Evolutionary conservation across 2,888 invertebrate genomes (phyloP).

Genomic region (Tribolium freemani): DNA sequence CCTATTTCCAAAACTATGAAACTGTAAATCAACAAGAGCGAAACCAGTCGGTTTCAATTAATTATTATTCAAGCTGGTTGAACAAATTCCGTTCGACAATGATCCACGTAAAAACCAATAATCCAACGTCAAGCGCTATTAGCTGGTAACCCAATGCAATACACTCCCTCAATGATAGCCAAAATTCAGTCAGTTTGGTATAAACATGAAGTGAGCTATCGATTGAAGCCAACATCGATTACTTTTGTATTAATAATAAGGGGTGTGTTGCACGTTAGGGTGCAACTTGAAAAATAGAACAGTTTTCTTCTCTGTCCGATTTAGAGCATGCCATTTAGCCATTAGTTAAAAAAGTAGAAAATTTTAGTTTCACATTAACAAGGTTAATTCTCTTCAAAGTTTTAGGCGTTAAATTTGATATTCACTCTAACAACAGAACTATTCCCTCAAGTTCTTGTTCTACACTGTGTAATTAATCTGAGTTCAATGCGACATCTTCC

Average conservation of each 20-base stretch:
- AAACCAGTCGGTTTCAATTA: constrained; percentile 3
- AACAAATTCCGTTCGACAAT: constrained; percentile 17
- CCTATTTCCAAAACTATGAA: background rate
- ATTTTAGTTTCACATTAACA: background rate
- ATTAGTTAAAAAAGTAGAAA: too few relatives aligned
- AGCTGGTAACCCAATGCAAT: constrained; percentile 1
- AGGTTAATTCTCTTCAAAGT: background rate
- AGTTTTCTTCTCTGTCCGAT: background rate
- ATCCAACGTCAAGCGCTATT: constrained; percentile 21
- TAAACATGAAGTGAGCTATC: constrained; percentile 11
- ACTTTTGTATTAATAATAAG: constrained; percentile 30
- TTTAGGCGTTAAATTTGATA: background rate
- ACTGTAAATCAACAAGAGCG: constrained; percentile 3
- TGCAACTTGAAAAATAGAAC: constrained; percentile 20
- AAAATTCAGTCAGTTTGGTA: background rate
- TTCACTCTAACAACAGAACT: background rate
- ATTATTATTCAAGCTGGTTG: constrained; percentile 7
- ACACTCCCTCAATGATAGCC: background rate
- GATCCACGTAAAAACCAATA: constrained; percentile 24
- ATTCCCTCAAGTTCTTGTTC: too few relatives aligned
- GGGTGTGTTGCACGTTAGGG: constrained; percentile 24
- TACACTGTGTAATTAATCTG: constrained; percentile 11
- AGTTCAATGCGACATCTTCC: background rate
- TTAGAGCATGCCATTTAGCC: background rate
- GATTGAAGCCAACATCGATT: constrained; percentile 20